Evolutionary conservation across 1,140 invertebrate species (phyloP).

Genomic region (Tetragnatha versicolor): DNA sequence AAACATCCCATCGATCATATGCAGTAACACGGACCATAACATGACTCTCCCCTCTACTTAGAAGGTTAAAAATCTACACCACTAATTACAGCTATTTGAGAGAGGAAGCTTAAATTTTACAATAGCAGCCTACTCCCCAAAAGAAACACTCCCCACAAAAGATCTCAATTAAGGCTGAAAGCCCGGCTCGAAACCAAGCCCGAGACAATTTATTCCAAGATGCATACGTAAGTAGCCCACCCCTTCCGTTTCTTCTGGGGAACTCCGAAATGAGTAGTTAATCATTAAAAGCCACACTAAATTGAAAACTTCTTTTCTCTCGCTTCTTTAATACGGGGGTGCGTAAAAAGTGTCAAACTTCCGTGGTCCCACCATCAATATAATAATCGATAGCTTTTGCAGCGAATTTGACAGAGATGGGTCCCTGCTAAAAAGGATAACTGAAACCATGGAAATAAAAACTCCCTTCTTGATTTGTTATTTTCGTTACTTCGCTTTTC

Average conservation of each 20-base stretch:
- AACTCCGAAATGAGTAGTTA: constrained; percentile 16
- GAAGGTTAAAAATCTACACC: not conserved
- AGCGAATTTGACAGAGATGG: constrained; percentile 27
- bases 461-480: constrained; percentile 48
- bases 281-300: constrained; percentile 29
- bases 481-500: constrained; percentile 49
- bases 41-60: too few species aligned
- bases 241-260: constrained; percentile 2
- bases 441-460: constrained; percentile 51
- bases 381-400: constrained; percentile 29
- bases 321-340: constrained; percentile 9
- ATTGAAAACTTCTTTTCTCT: constrained; percentile 39
- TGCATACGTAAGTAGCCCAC: constrained; percentile 8
- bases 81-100: not conserved
- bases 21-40: too few species aligned
- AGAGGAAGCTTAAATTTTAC: not conserved
- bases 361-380: constrained; percentile 33
- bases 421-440: constrained; percentile 42
- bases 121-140: too few species aligned
- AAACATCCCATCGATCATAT: too few species aligned
- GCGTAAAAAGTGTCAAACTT: constrained; percentile 39
- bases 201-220: constrained; percentile 23
- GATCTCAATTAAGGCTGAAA: constrained; percentile 27
- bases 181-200: not conserved
- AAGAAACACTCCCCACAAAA: not conserved